These are phyloP conservation scores for Actinia equina DNA, from an alignment of 64 coral and sea anemone species.

Conservation along the genomic window DNA sequence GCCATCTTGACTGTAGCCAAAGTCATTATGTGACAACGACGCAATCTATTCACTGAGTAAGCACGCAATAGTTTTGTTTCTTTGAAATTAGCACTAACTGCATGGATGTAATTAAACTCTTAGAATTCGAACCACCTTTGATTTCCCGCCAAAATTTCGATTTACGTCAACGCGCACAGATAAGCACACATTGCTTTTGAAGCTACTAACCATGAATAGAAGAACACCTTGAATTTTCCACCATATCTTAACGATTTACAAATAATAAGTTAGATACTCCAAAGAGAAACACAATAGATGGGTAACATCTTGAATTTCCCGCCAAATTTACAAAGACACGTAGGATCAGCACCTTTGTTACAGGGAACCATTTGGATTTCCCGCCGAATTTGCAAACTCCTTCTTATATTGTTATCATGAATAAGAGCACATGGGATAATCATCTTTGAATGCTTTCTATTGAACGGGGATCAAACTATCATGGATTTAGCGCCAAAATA, in stretches of 20 bases:
- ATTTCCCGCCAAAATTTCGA: neutral
- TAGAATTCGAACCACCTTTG: neutral
- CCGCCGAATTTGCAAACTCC: neutral
- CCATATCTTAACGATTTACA: no score
- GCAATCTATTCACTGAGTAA: no score
- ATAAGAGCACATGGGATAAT: neutral
- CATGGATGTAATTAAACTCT: neutral
- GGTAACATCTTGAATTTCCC: neutral
- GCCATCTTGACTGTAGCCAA: no score
- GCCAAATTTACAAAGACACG: neutral
- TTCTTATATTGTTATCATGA: no score
- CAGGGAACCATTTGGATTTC: conserved; percentile 19
- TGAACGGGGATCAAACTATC: neutral
- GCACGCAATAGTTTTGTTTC: no score
- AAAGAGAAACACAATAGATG: no score
- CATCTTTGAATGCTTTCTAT: neutral
- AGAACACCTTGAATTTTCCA: no score
- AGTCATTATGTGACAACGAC: no score
- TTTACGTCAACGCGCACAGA: no score
- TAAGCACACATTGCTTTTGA: neutral
- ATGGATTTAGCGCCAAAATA: conserved; percentile 16
- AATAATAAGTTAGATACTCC: no score
- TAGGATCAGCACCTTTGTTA: neutral
- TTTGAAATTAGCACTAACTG: no score
- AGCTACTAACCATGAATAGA: no score